A percentile compares a stretch with the other conserved stretches of the same genome.
Conservation (phyloP, 1,140 invertebrate genomes). For the Pinna nobilis region DNA sequence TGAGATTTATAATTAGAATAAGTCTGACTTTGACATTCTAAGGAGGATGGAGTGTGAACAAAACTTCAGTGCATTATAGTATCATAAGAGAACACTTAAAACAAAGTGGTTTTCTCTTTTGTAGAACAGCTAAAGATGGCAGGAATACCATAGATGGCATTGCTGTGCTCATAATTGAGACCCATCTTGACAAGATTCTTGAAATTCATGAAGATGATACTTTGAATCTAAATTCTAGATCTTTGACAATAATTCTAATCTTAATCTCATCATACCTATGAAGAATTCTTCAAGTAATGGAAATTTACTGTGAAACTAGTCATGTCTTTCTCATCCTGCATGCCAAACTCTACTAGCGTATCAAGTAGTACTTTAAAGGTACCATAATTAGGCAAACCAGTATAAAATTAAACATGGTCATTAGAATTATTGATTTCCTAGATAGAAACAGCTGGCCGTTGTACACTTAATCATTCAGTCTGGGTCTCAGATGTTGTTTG, state of each 20-base stretch:
- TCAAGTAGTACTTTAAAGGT: neutral
- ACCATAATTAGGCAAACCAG: neutral
- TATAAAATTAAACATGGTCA: constrained; percentile 6
- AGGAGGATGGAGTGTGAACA: constrained; percentile 40
- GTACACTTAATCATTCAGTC: no score
- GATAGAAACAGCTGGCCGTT: constrained; percentile 5
- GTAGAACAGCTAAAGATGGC: constrained; percentile 4
- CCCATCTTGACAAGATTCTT: constrained; percentile 25
- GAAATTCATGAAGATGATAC: constrained; percentile 16
- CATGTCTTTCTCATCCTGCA: neutral
- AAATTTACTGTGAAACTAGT: constrained; percentile 26
- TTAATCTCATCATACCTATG: constrained; percentile 36
- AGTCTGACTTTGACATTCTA: constrained; percentile 27
- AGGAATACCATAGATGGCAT: constrained; percentile 23
- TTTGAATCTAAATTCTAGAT: constrained; percentile 39
- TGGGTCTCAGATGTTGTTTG: no score
- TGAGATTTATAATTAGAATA: constrained; percentile 48
- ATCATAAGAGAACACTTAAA: constrained; percentile 29
- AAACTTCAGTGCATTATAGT: constrained; percentile 41
- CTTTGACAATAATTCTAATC: constrained; percentile 31
- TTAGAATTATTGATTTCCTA: neutral
- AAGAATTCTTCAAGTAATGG: constrained; percentile 30
- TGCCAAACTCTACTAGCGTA: neutral
- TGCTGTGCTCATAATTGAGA: constrained; percentile 12
- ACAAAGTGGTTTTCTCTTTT: constrained; percentile 21